Evolutionary conservation across 2,113 vertebrate genomes (phyloP).

Genomic region (Lota lota): DNA sequence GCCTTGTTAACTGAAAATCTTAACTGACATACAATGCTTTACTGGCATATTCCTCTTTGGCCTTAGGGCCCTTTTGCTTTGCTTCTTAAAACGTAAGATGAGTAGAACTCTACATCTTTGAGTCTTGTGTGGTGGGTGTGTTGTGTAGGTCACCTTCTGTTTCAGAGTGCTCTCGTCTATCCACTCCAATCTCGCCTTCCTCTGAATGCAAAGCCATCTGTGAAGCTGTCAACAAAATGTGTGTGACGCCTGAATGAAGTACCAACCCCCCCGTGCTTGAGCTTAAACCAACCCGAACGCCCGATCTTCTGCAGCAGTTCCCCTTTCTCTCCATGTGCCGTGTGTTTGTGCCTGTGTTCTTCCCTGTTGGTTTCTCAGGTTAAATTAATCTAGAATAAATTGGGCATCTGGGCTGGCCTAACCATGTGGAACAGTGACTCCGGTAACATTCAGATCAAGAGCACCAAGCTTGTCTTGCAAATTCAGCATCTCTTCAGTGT

Average conservation of each 20-base stretch:
- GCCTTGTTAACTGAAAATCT: slow-evolving; percentile 69
- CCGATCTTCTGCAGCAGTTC: slow-evolving; percentile 58
- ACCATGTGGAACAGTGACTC: slow-evolving; percentile 71
- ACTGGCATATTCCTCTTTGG: slow-evolving; percentile 64
- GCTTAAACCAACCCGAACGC: slow-evolving; percentile 67
- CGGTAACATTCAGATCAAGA: slow-evolving; percentile 73
- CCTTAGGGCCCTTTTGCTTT: slow-evolving; percentile 58
- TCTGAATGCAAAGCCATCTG: slow-evolving; percentile 77
- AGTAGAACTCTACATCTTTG: slow-evolving; percentile 56
- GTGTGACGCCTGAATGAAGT: slow-evolving; percentile 75
- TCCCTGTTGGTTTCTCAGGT: slow-evolving; percentile 72
- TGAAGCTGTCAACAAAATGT: slow-evolving; percentile 71
- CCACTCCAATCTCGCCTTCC: slow-evolving; percentile 71
- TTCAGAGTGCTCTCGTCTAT: slow-evolving; percentile 78
- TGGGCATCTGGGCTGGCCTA: slow-evolving; percentile 71
- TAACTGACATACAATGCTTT: slow-evolving; percentile 63
- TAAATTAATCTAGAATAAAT: slow-evolving; percentile 53
- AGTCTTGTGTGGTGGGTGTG: slow-evolving; percentile 73
- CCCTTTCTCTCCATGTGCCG: slow-evolving; percentile 53
- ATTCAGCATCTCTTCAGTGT: slow-evolving; percentile 71
- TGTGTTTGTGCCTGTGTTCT: slow-evolving; percentile 47
- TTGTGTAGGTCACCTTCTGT: slow-evolving; percentile 78
- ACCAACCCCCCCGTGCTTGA: slow-evolving; percentile 68
- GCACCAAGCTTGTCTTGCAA: slow-evolving; percentile 75
- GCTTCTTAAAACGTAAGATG: slow-evolving; percentile 64